Conservation (phyloP, 2,113 vertebrate genomes). For the Tragelaphus buxtoni region DNA sequence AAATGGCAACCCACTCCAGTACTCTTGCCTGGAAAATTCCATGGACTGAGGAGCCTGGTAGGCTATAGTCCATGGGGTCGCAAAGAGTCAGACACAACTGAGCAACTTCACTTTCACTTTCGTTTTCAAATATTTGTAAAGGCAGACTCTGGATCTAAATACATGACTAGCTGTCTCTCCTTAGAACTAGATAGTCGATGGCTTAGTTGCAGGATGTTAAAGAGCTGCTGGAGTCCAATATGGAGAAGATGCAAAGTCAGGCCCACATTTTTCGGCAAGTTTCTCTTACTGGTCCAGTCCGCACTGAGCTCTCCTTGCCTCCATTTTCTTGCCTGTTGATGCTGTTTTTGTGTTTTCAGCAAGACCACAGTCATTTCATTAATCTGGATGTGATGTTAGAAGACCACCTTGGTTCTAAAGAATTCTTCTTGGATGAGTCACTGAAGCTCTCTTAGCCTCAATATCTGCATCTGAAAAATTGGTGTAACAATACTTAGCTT, state of each 20-base stretch:
- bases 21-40: no score
- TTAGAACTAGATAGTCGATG: background rate
- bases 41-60: no score
- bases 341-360: background rate
- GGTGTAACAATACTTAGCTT: background rate
- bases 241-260: background rate
- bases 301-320: background rate
- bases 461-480: background rate
- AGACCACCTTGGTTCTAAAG: background rate
- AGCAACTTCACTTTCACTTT: no score
- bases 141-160: background rate
- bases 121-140: background rate
- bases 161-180: background rate
- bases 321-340: background rate
- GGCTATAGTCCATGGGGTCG: no score
- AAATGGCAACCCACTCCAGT: no score
- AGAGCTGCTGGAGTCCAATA: fast-evolving
- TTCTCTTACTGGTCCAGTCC: background rate
- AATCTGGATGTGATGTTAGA: background rate
- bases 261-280: background rate
- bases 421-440: background rate
- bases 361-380: background rate
- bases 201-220: background rate
- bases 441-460: background rate
- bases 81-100: no score